Base-by-base conservation (phyloP, 2,888 invertebrate genomes). In the Drosophila pullipes region DNA sequence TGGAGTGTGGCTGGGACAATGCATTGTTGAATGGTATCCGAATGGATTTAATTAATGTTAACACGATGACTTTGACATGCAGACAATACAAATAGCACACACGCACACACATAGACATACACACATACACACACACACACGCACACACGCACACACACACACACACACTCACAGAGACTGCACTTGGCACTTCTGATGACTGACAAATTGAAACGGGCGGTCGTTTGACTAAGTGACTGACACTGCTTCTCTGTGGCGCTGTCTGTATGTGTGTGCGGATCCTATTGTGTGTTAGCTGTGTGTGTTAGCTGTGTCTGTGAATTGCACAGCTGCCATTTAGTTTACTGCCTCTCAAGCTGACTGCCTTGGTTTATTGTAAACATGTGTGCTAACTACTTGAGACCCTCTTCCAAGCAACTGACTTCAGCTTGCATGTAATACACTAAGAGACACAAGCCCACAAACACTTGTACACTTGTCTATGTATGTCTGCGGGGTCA, bases 41-140 rank as follows among this genome's bases (percentile, higher is more conserved):
- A 80, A 69, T 87, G 77, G 88, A 87, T 87, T 87, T 87, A 89
- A 87, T 89, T 89, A 87, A 87, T 89, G 90, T 87, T 89, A 89
- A 89, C 86, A 89, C 88, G 89, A 86, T 74, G 86, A 85, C 85
- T 87, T 81, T 89, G 86, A 85, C 89, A 86, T 73, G 85, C 89
- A 78, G 74, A 85, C 83, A 88, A 88, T 83, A 76, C 84, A 86
- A 81, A 81, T 76, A 81, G 71, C 73, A 73, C 52, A 69, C 52
- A 49, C 60, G 30, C 57, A 54, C 28, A 55, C 35, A 39, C 18
- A 58, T 39, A 47, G 41, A 61, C 41, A 65, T 35, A 25, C 22
- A 49, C 31, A n/a, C 55, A 53, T 28, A 37, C 30, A 49, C 31
- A 47, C 13, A 53, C n/a, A 44, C 31, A 47, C 33, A 53, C 22